Evolutionary conservation across 2,797 vertebrate genomes (phyloP).

Genomic region (Agapornis canus): DNA sequence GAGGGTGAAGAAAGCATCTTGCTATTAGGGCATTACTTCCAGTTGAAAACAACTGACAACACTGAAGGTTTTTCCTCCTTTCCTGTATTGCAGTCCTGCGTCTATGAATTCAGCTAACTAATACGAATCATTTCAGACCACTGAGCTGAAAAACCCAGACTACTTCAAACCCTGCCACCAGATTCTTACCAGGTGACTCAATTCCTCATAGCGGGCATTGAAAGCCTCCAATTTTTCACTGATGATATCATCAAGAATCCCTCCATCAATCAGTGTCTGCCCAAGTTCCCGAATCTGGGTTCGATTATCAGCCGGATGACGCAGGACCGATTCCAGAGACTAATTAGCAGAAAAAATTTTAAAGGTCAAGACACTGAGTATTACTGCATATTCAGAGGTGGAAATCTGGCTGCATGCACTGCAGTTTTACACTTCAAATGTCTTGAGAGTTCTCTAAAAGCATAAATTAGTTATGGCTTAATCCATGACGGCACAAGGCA

Average conservation of each 20-base stretch:
- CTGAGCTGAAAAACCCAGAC: not conserved
- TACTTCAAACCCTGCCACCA: not conserved
- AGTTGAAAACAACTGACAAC: not conserved
- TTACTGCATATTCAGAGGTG: not conserved
- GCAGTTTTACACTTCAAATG: not conserved
- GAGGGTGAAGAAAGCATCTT: not conserved
- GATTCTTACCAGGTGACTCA: conserved; percentile 88
- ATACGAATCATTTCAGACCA: not conserved
- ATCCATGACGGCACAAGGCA: not conserved
- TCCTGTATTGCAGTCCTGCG: not conserved
- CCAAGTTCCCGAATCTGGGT: conserved; percentile 97
- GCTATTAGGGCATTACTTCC: not conserved
- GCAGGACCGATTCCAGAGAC: conserved; percentile 89
- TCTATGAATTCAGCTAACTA: not conserved
- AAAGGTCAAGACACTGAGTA: not conserved
- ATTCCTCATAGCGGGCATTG: conserved; percentile 89
- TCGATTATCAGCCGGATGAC: conserved; percentile 95
- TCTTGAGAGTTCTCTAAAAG: not conserved
- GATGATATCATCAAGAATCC: conserved; percentile 96
- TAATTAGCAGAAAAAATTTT: not conserved
- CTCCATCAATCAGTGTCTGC: conserved; percentile 96
- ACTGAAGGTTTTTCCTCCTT: not conserved
- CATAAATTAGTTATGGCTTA: not conserved
- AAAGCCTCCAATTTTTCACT: conserved; percentile 94
- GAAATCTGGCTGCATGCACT: not conserved